Conservation (phyloP, 2,113 vertebrate genomes). For the Labeo catla region DNA sequence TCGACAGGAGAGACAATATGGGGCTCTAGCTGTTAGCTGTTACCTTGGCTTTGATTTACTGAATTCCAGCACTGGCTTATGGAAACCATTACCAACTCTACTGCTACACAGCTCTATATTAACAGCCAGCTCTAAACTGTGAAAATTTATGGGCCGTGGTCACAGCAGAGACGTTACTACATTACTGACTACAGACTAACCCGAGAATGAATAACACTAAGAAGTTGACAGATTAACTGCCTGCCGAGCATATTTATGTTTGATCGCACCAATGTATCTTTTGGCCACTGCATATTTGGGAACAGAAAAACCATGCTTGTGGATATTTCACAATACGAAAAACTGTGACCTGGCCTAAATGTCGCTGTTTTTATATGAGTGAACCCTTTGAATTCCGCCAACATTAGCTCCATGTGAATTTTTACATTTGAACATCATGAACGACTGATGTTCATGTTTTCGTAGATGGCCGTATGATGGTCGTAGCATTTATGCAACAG, state of each 20-base stretch:
- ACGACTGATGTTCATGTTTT: background rate
- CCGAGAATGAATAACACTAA: conserved; percentile 54
- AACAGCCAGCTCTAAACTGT: conserved; percentile 64
- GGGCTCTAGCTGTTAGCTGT: conserved; percentile 33
- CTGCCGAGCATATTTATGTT: conserved; percentile 53
- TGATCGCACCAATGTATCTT: conserved; percentile 53
- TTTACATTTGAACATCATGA: conserved; percentile 1
- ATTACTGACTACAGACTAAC: conserved; percentile 63
- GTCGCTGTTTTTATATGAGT: conserved; percentile 1
- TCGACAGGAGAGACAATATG: conserved; percentile 23
- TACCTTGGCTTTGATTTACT: conserved; percentile 67
- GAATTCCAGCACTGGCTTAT: conserved; percentile 62
- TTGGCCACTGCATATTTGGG: conserved; percentile 55
- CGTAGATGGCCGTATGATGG: background rate
- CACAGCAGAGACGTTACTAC: conserved; percentile 65
- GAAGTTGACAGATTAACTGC: conserved; percentile 67
- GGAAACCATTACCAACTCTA: conserved; percentile 72
- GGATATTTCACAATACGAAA: conserved; percentile 13
- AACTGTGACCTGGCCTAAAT: conserved; percentile 11
- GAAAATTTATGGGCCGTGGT: conserved; percentile 71
- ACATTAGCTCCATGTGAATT: background rate
- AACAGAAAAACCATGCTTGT: background rate
- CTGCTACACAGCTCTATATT: conserved; percentile 70
- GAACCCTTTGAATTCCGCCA: background rate
- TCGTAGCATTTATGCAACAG: background rate